phyloP scores from a whole-genome alignment of 1,140 invertebrate species.

The Zaprionus gabonicus region DNA sequence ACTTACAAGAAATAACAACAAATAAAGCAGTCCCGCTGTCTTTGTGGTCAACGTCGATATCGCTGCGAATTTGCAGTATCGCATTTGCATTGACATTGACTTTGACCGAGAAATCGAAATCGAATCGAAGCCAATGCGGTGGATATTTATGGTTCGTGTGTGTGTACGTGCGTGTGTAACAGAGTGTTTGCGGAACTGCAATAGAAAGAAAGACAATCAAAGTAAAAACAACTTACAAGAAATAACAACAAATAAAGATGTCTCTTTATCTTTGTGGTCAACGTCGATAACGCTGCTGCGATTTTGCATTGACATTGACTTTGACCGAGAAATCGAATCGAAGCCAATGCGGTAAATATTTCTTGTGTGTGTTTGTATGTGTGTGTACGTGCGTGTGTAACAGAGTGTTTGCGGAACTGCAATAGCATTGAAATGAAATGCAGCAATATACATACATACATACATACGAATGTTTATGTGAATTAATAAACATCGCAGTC shows the following conservation, averaged over 20 bases:
- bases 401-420: constrained; percentile 1
- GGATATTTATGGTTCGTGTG: constrained; percentile 45
- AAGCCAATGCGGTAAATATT: constrained; percentile 72
- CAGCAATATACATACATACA: not conserved
- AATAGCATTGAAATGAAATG: constrained; percentile 2
- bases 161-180: not conserved
- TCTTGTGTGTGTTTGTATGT: constrained; percentile 3
- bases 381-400: not conserved
- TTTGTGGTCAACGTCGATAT: constrained; percentile 7
- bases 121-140: constrained; percentile 70
- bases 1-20: constrained; percentile 21
- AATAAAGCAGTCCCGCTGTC: not conserved
- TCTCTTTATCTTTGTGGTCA: not conserved
- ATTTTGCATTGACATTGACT: constrained; percentile 80
- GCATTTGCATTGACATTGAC: constrained; percentile 83
- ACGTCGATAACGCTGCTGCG: constrained; percentile 15
- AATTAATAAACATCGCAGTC: not conserved
- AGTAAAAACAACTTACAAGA: constrained; percentile 19
- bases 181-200: not conserved
- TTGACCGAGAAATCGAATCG: constrained; percentile 79
- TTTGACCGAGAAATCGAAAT: constrained; percentile 80
- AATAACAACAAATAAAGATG: constrained; percentile 20
- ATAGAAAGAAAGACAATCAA: constrained; percentile 15
- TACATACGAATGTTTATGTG: not conserved
- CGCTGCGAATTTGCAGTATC: constrained; percentile 37